Evolutionary conservation across 2,888 invertebrate species (phyloP).

Genomic region (Himalopsyche japonica): DNA sequence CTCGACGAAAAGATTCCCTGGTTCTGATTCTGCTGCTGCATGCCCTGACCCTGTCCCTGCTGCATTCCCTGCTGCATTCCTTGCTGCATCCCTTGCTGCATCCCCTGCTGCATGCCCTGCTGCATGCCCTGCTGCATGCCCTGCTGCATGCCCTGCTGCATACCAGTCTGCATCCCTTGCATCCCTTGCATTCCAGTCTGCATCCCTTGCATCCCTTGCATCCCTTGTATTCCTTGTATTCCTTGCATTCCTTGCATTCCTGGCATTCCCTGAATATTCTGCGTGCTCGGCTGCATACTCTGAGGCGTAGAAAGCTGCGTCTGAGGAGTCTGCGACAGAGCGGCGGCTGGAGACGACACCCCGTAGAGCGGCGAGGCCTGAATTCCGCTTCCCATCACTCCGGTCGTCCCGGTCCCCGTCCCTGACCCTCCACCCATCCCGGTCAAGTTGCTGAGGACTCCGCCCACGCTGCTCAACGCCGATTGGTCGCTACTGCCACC

Average conservation of each 20-base stretch:
- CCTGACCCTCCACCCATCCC: conserved; percentile 59
- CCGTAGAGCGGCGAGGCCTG: conserved; percentile 13
- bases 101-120: conserved; percentile 40
- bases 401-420: not conserved
- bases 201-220: conserved; percentile 41
- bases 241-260: conserved; percentile 39
- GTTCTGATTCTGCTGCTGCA: conserved; percentile 43
- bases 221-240: conserved; percentile 26
- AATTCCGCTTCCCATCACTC: not conserved
- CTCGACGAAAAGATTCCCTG: conserved; percentile 43
- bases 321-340: conserved; percentile 30
- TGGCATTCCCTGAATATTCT: conserved; percentile 43
- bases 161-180: conserved; percentile 32
- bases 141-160: conserved; percentile 40
- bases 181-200: not conserved
- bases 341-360: conserved; percentile 8
- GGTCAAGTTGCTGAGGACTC: not conserved
- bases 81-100: conserved; percentile 40
- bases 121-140: conserved; percentile 46
- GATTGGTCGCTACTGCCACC: conserved; percentile 43
- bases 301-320: conserved; percentile 40
- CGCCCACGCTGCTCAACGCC: not conserved
- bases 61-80: conserved; percentile 45
- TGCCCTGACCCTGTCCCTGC: conserved; percentile 44
- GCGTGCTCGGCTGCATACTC: conserved; percentile 19